Base-by-base conservation (phyloP, 2,888 invertebrate genomes). In the Opisthograptis luteolata region DNA sequence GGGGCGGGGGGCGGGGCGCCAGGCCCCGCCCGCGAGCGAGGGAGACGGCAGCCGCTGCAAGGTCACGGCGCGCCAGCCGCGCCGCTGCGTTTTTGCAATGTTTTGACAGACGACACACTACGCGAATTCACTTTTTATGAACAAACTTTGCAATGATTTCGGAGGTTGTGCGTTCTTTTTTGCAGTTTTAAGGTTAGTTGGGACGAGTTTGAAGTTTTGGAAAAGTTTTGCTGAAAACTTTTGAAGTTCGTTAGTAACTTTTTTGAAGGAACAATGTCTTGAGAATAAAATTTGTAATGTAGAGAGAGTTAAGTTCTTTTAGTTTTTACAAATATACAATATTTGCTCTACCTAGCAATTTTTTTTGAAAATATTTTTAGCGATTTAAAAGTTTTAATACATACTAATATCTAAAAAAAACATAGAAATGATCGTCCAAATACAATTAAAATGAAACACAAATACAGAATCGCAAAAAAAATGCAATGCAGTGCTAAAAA, bases 1-100 rank as follows among this genome's bases (percentile, higher is more conserved):
- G 80, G 79, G 85, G 87, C 85, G 87, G 86, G 81, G 85, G 86
- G 87, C 83, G 87, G 84, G 71, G 81, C 79, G 64, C 44, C 17
- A 52, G 71, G 53, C 75, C 55, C 79, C 81, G 77, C 81, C 79
- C 50, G 72, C 65, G 75, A 60, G 79, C 76, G 82, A 85, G 81
- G 76, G 81, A 63, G 85, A 81, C 75, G 66, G 75, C 72, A 42
- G 61, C 35, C 73, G 73, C 50, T 81, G 84, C 85, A 84, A 83
- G 85, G 84, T 84, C 81, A 81, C 76, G 71, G 66, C 68, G 14
- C 40, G 9, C 40, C 9, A 36, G 44, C 46, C 43, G 36, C 51
- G 52, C 28, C 50, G 52, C 47, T 55, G 61, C 61, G 58, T 62
- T 68, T 70, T 70, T 72, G 73, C 79, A 73, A 70, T 79, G 73